phyloP scores from a whole-genome alignment of 2,888 invertebrate genomes.

The Andricus curvator region DNA sequence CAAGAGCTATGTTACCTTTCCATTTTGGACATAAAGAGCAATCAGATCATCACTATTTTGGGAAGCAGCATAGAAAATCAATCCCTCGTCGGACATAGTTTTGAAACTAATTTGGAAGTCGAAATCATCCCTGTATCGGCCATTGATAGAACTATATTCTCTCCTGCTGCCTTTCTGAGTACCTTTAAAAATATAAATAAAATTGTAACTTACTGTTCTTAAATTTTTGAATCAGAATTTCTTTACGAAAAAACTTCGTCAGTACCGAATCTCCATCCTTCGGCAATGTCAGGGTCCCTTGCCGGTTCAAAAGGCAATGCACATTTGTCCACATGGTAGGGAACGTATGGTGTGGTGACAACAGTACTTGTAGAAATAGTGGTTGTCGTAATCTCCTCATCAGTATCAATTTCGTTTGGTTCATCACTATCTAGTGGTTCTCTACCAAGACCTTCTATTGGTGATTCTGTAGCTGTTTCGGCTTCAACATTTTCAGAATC shows the following conservation, averaged over 20 bases:
- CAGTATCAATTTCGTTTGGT: constrained; percentile 11
- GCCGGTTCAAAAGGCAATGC: constrained; percentile 81
- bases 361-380: constrained; percentile 68
- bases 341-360: constrained; percentile 58
- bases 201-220: background rate
- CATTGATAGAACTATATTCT: constrained; percentile 82
- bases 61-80: constrained; percentile 91
- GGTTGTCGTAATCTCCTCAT: constrained; percentile 73
- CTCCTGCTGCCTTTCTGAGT: constrained; percentile 85
- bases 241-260: background rate
- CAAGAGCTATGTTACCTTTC: constrained; percentile 80
- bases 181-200: constrained; percentile 77
- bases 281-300: constrained; percentile 79
- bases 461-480: constrained; percentile 54
- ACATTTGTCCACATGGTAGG: constrained; percentile 75
- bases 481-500: constrained; percentile 48
- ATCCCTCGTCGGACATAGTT: constrained; percentile 87
- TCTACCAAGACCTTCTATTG: constrained; percentile 55
- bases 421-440: constrained; percentile 23
- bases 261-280: constrained; percentile 84
- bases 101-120: constrained; percentile 90
- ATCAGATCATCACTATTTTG: constrained; percentile 84
- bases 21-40: constrained; percentile 87
- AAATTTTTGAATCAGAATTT: background rate
- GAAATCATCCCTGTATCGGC: constrained; percentile 83